Conservation (phyloP, 2,888 invertebrate species). For the Malacosoma neustria region DNA sequence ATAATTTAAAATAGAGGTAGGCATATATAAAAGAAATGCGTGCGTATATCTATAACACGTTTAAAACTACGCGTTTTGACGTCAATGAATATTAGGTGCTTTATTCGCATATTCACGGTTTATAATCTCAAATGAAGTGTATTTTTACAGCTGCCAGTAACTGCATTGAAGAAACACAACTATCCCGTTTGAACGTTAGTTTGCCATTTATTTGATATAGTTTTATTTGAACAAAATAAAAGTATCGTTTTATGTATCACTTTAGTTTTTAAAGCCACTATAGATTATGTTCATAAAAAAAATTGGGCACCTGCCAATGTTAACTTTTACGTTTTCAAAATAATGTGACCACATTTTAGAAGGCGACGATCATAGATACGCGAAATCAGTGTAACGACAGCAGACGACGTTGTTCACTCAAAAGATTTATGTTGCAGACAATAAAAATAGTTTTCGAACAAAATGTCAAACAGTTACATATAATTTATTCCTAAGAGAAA, state of each 20-base stretch:
- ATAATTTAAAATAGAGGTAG: slow-evolving; percentile 8
- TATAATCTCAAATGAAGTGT: slow-evolving; percentile 24
- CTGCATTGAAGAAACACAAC: slow-evolving; percentile 22
- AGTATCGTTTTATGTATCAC: slow-evolving; percentile 4
- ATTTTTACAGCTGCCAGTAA: slow-evolving; percentile 34
- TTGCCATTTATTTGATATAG: slow-evolving; percentile 13
- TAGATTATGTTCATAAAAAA: neutral
- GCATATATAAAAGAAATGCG: slow-evolving; percentile 7
- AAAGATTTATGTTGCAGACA: neutral
- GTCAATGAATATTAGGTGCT: slow-evolving; percentile 33
- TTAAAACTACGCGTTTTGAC: slow-evolving; percentile 30
- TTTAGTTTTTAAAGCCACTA: neutral
- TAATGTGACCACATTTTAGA: neutral
- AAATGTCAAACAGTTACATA: too few species aligned
- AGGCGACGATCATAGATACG: neutral
- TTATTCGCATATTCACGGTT: slow-evolving; percentile 30
- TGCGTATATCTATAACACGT: slow-evolving; percentile 18
- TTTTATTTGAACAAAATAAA: slow-evolving; percentile 16
- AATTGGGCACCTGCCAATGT: neutral
- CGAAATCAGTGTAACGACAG: neutral
- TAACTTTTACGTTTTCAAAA: neutral
- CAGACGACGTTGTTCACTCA: neutral
- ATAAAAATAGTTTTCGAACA: neutral
- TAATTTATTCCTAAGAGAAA: too few species aligned
- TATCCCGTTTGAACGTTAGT: slow-evolving; percentile 17